Evolutionary conservation across 1,140 invertebrate species (phyloP).

Genomic region (Phymastichus coffea): DNA sequence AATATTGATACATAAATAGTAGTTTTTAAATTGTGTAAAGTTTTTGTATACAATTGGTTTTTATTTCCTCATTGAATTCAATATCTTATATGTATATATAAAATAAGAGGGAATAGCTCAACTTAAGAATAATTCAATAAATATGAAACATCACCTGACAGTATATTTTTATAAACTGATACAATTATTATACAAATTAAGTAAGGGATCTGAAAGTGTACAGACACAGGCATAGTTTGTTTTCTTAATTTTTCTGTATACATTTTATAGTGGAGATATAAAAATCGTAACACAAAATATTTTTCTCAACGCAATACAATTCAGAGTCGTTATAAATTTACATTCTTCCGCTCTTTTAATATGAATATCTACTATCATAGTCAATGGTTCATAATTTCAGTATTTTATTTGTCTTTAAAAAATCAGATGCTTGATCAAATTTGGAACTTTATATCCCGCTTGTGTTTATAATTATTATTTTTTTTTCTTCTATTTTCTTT

Average conservation of each 20-base stretch:
- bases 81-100: slow-evolving; percentile 7
- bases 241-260: slow-evolving; percentile 48
- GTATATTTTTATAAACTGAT: slow-evolving; percentile 55
- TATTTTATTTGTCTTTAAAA: slow-evolving; percentile 16
- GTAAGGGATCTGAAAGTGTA: slow-evolving; percentile 51
- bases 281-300: slow-evolving; percentile 58
- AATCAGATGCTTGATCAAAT: slow-evolving; percentile 22
- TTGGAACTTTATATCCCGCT: slow-evolving; percentile 12
- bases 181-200: slow-evolving; percentile 56
- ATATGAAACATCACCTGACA: slow-evolving; percentile 54
- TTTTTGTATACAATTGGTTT: not conserved
- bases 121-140: slow-evolving; percentile 34
- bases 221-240: slow-evolving; percentile 46
- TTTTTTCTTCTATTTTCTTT: no score
- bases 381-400: slow-evolving; percentile 32
- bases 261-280: slow-evolving; percentile 53
- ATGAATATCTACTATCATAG: slow-evolving; percentile 38
- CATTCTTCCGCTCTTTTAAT: slow-evolving; percentile 44
- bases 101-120: slow-evolving; percentile 15
- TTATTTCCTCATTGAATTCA: not conserved
- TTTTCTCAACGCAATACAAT: slow-evolving; percentile 54
- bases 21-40: not conserved
- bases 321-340: slow-evolving; percentile 53
- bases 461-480: no score
- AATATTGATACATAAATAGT: not conserved